These are phyloP conservation scores for Saccostrea cuccullata DNA, from an alignment of 1,140 invertebrate species.

Conservation along the genomic window DNA sequence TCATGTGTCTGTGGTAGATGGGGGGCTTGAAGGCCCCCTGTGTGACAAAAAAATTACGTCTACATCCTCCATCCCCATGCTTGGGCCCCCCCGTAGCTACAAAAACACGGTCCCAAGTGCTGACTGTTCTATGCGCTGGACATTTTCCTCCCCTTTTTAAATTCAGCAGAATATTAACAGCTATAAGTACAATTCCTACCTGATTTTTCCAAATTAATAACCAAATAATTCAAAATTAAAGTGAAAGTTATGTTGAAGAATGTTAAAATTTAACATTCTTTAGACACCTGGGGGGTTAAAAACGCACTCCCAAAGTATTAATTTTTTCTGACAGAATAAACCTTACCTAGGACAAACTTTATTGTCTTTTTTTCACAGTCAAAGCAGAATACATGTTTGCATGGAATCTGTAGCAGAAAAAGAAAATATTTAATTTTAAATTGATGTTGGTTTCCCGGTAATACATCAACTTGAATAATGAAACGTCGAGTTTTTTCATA, in stretches of 20 bases:
- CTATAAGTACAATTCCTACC: too few relatives aligned
- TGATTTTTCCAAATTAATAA: too few relatives aligned
- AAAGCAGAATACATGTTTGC: conserved; percentile 97
- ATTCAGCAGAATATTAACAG: not conserved
- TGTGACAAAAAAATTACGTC: conserved; percentile 94
- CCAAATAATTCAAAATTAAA: too few relatives aligned
- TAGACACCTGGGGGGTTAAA: not conserved
- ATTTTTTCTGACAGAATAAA: not conserved
- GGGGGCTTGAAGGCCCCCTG: conserved; percentile 91
- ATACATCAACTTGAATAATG: too few relatives aligned
- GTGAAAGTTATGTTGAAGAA: too few relatives aligned
- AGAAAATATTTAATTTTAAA: conserved; percentile 63
- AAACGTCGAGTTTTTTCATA: too few relatives aligned
- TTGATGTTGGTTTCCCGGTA: not conserved
- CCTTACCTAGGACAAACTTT: conserved; percentile 85
- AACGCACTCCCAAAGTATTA: not conserved
- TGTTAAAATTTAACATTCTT: too few relatives aligned
- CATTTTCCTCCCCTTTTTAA: conserved; percentile 90
- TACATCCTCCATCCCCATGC: conserved; percentile 92
- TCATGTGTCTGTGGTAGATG: conserved; percentile 95
- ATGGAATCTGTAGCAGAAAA: conserved; percentile 88
- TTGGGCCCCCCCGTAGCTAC: conserved; percentile 93
- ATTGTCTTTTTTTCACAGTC: conserved; percentile 90
- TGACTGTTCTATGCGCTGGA: conserved; percentile 94
- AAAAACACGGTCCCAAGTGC: conserved; percentile 96